These are phyloP conservation scores for Parnassius glacialis DNA, from an alignment of 2,888 invertebrate genomes.

Conservation along the genomic window DNA sequence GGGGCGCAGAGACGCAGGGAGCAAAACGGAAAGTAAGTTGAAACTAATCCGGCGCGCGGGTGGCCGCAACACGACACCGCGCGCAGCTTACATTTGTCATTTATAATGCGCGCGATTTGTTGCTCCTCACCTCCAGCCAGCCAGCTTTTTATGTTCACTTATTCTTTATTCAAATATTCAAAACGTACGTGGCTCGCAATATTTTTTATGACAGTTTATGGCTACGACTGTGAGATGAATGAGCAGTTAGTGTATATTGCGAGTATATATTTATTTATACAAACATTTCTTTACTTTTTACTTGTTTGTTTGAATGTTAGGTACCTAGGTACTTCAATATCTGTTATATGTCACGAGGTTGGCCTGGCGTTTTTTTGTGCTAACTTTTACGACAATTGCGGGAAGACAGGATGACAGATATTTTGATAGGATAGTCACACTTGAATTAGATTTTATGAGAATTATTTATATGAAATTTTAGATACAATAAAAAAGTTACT, in stretches of 20 bases:
- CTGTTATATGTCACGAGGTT: too few species aligned
- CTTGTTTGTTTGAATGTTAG: too few species aligned
- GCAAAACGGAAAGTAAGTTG: conserved; percentile 71
- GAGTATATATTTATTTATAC: not conserved
- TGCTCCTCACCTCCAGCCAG: conserved; percentile 64
- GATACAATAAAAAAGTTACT: too few species aligned
- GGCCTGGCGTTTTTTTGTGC: too few species aligned
- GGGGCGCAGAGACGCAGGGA: conserved; percentile 49
- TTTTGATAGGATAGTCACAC: too few species aligned
- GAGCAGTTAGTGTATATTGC: conserved; percentile 17
- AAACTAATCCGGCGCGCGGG: conserved; percentile 72
- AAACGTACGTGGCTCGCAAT: conserved; percentile 58
- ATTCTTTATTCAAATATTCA: conserved; percentile 74
- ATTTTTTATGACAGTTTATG: conserved; percentile 67
- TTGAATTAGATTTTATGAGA: too few species aligned
- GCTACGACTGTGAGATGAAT: conserved; percentile 43
- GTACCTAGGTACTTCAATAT: too few species aligned
- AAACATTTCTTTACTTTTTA: too few species aligned
- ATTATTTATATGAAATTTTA: too few species aligned
- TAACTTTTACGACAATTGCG: too few species aligned
- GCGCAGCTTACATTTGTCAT: conserved; percentile 79
- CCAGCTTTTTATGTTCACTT: conserved; percentile 68
- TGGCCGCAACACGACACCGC: conserved; percentile 76
- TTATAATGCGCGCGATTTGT: conserved; percentile 80
- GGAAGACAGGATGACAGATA: too few species aligned